Percentiles rank a stretch among this genome's conserved stretches.
phyloP scores from a whole-genome alignment of 2,113 vertebrate species.

The Octodon degus region DNA sequence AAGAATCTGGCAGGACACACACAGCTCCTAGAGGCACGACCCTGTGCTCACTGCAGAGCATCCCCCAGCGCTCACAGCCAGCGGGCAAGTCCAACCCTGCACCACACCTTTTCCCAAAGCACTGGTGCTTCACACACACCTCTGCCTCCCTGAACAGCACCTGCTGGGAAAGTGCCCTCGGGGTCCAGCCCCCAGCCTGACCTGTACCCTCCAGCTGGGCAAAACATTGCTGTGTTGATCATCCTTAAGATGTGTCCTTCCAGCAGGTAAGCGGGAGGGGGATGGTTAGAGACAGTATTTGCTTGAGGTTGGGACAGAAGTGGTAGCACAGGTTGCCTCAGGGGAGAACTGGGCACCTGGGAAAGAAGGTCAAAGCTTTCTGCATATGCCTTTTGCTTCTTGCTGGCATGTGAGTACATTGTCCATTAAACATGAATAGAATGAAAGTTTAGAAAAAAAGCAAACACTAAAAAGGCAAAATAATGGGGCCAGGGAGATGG shows the following conservation, averaged over 20 bases:
- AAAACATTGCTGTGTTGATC: background rate
- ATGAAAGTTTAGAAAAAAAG: background rate
- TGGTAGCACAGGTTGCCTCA: background rate
- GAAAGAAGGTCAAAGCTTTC: background rate
- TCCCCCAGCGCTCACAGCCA: too few relatives aligned
- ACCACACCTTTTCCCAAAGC: background rate
- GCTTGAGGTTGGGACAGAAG: background rate
- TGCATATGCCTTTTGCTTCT: background rate
- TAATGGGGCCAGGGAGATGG: too few relatives aligned
- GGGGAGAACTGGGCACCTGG: background rate
- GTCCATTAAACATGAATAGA: conserved; percentile 16
- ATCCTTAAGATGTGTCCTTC: background rate
- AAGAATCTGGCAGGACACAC: background rate
- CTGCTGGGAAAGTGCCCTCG: background rate
- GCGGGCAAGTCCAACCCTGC: background rate
- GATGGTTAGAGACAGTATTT: background rate
- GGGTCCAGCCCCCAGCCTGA: background rate
- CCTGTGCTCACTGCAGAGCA: background rate
- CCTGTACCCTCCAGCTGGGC: background rate
- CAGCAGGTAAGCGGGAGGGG: background rate
- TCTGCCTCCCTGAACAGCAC: background rate
- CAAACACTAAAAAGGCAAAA: too few relatives aligned
- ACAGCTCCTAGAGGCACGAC: background rate
- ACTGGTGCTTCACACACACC: background rate
- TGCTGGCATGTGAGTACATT: background rate